These are phyloP conservation scores for Diorhabda sublineata DNA, from an alignment of 1,140 invertebrate species.

Conservation along the genomic window DNA sequence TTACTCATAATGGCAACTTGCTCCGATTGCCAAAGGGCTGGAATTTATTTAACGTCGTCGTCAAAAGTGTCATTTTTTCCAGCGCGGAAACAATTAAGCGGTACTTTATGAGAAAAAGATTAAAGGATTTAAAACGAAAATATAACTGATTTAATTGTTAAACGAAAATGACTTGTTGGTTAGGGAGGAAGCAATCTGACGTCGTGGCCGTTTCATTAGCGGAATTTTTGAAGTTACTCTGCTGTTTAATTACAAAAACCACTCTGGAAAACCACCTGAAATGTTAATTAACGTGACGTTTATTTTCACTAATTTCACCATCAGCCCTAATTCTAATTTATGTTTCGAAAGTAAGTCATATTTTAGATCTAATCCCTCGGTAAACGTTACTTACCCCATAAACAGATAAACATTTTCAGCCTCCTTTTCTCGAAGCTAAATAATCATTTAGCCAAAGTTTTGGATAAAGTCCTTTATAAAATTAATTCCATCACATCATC, in stretches of 20 bases:
- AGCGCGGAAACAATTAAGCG: slow-evolving; percentile 21
- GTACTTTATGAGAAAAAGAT: slow-evolving; percentile 16
- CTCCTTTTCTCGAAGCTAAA: no score
- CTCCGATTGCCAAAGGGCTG: neutral
- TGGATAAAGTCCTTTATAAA: no score
- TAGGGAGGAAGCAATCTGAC: slow-evolving; percentile 16
- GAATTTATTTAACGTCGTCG: neutral
- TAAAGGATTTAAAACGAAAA: slow-evolving; percentile 20
- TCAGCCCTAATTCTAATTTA: neutral
- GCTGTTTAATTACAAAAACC: slow-evolving; percentile 10
- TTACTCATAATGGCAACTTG: no score
- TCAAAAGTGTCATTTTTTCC: slow-evolving; percentile 4
- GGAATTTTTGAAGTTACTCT: slow-evolving; percentile 6
- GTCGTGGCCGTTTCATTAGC: neutral
- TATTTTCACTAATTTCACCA: neutral
- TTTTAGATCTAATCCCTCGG: no score
- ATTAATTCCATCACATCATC: no score
- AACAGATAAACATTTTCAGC: no score
- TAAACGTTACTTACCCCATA: no score
- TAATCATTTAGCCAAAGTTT: no score
- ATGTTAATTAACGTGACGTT: neutral
- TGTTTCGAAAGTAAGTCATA: no score
- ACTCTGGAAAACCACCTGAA: neutral
- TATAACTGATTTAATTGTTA: slow-evolving; percentile 23
- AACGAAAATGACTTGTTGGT: slow-evolving; percentile 20